Conservation (phyloP, 2,888 invertebrate species). For the Drosophila ustulata region DNA sequence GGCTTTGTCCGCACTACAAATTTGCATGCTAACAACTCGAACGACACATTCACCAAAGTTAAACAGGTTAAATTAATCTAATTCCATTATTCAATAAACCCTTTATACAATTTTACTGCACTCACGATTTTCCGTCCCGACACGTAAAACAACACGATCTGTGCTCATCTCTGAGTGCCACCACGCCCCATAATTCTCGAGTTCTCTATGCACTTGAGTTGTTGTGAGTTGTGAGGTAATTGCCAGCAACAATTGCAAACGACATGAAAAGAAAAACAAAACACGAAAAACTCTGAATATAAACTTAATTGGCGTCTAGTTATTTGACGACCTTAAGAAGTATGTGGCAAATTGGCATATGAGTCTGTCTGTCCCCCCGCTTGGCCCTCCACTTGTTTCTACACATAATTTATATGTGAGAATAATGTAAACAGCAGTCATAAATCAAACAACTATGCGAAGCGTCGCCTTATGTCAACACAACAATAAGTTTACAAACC, state of each 20-base stretch:
- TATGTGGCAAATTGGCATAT: slow-evolving; percentile 62
- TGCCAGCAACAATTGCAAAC: slow-evolving; percentile 26
- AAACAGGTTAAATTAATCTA: slow-evolving; percentile 10
- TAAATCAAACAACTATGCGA: slow-evolving; percentile 60
- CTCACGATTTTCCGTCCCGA: slow-evolving; percentile 8
- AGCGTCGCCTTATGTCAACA: slow-evolving; percentile 51
- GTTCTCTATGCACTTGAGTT: slow-evolving; percentile 54
- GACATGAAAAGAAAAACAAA: slow-evolving; percentile 12
- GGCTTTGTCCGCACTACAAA: not conserved
- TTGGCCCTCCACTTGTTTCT: not conserved
- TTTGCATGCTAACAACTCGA: slow-evolving; percentile 1
- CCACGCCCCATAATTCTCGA: slow-evolving; percentile 38
- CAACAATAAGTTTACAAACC: slow-evolving; percentile 35
- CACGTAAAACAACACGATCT: slow-evolving; percentile 10
- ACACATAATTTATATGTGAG: slow-evolving; percentile 45
- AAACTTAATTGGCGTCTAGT: slow-evolving; percentile 65
- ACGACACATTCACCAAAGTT: not conserved
- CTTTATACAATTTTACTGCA: not conserved
- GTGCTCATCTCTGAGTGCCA: slow-evolving; percentile 24
- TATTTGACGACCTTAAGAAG: slow-evolving; percentile 72
- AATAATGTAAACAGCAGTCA: slow-evolving; percentile 55
- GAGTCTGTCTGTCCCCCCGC: slow-evolving; percentile 15
- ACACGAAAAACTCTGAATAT: slow-evolving; percentile 38
- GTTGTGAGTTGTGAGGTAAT: slow-evolving; percentile 33
- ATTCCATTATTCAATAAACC: slow-evolving; percentile 8